Conservation (phyloP, 1,140 invertebrate genomes). For the Acromyrmex heyeri region DNA sequence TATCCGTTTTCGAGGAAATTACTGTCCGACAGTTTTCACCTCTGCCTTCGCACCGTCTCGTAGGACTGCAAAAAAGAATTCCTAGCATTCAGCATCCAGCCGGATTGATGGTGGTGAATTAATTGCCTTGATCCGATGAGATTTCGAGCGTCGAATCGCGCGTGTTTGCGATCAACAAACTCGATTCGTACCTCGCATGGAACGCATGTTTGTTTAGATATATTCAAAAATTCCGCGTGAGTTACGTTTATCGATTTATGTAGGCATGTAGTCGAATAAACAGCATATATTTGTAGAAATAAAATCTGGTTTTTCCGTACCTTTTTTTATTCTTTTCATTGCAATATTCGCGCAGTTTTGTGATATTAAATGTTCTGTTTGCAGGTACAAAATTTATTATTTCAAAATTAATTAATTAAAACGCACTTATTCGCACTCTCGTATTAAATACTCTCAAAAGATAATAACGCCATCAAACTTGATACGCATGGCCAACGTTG, state of each 20-base stretch:
- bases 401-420: constrained; percentile 4
- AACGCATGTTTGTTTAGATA: constrained; percentile 1
- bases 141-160: constrained; percentile 8
- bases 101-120: background rate
- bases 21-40: constrained; percentile 25
- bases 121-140: constrained; percentile 27
- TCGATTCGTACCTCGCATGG: background rate
- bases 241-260: background rate
- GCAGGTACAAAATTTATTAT: background rate
- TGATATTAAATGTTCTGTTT: background rate
- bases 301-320: background rate
- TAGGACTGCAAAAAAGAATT: constrained; percentile 14
- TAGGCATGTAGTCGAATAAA: background rate
- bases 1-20: constrained; percentile 48
- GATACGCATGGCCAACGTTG: background rate
- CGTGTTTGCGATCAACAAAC: constrained; percentile 20
- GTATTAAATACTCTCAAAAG: background rate
- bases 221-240: background rate
- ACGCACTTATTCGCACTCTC: background rate
- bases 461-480: constrained; percentile 35
- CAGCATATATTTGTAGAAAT: background rate
- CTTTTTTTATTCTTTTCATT: background rate
- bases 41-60: background rate
- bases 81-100: background rate
- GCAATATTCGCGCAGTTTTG: background rate